phyloP scores from a whole-genome alignment of 2,888 invertebrate genomes.

The Cerceris rybyensis region DNA sequence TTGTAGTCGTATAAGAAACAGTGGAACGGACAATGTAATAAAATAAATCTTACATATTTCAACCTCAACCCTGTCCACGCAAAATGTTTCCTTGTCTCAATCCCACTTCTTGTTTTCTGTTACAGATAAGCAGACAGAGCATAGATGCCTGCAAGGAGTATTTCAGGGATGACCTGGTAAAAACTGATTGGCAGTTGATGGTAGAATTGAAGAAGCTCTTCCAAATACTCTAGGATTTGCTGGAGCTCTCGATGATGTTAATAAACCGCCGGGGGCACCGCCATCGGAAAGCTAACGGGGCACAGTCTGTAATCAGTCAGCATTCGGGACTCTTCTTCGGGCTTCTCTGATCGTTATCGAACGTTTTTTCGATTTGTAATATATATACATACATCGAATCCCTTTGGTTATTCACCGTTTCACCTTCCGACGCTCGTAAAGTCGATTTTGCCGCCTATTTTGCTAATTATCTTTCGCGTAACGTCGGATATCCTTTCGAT shows the following conservation, averaged over 20 bases:
- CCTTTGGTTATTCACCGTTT: slow-evolving; percentile 35
- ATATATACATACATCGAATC: slow-evolving; percentile 27
- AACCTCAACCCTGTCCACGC: not conserved
- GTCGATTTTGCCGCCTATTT: slow-evolving; percentile 27
- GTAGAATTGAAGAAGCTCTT: slow-evolving; percentile 99
- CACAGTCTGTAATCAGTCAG: slow-evolving; percentile 18
- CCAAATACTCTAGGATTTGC: slow-evolving; percentile 90
- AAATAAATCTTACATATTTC: too few species aligned
- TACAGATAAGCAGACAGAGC: slow-evolving; percentile 97
- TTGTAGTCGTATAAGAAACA: not conserved
- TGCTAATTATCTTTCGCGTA: slow-evolving; percentile 19
- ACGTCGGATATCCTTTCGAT: not conserved
- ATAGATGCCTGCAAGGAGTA: slow-evolving; percentile 99
- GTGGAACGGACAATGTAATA: too few species aligned
- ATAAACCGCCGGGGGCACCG: slow-evolving; percentile 17
- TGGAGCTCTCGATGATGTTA: slow-evolving; percentile 21
- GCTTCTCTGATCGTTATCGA: slow-evolving; percentile 27
- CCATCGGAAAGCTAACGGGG: slow-evolving; percentile 1
- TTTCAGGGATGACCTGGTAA: slow-evolving; percentile 98
- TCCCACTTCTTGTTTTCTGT: slow-evolving; percentile 61
- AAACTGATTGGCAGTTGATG: slow-evolving; percentile 99
- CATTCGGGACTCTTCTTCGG: slow-evolving; percentile 3
- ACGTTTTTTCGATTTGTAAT: slow-evolving; percentile 46
- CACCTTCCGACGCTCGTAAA: slow-evolving; percentile 24
- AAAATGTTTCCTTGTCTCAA: not conserved